phyloP scores from a whole-genome alignment of 2,797 vertebrate species.

The Columba guinea region DNA sequence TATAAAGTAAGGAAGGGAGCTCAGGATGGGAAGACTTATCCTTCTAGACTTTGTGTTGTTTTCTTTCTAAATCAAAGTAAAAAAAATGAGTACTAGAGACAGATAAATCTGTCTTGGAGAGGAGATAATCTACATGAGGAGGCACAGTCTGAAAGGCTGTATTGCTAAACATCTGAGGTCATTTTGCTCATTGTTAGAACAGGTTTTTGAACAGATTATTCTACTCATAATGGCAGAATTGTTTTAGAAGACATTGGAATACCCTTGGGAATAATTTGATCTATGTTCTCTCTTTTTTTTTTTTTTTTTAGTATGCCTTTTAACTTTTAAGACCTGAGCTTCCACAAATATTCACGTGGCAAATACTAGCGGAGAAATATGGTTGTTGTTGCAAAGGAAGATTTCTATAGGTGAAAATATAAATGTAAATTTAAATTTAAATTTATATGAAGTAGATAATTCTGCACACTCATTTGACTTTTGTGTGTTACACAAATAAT shows the following conservation, averaged over 20 bases:
- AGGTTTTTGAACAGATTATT: neutral
- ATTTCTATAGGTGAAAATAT: constrained; percentile 30
- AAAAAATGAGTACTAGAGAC: neutral
- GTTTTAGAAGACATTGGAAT: neutral
- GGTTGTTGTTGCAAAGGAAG: neutral
- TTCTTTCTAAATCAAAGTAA: neutral
- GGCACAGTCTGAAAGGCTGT: neutral
- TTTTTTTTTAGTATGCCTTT: neutral
- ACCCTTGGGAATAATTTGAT: neutral
- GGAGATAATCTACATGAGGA: accelerated
- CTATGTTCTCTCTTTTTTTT: neutral
- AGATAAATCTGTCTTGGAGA: neutral
- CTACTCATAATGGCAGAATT: neutral
- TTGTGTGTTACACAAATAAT: constrained; percentile 48
- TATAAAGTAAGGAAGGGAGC: neutral
- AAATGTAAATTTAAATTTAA: constrained; percentile 38
- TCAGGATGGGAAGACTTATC: neutral
- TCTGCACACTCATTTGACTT: constrained; percentile 59
- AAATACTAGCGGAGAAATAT: neutral
- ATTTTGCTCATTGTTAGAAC: neutral
- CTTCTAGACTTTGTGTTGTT: neutral
- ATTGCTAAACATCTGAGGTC: neutral
- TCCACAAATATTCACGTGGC: neutral
- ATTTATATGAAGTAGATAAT: constrained; percentile 40
- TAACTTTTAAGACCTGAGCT: neutral